phyloP scores from a whole-genome alignment of 1,140 invertebrate genomes.

The Medauroidea extradentata region DNA sequence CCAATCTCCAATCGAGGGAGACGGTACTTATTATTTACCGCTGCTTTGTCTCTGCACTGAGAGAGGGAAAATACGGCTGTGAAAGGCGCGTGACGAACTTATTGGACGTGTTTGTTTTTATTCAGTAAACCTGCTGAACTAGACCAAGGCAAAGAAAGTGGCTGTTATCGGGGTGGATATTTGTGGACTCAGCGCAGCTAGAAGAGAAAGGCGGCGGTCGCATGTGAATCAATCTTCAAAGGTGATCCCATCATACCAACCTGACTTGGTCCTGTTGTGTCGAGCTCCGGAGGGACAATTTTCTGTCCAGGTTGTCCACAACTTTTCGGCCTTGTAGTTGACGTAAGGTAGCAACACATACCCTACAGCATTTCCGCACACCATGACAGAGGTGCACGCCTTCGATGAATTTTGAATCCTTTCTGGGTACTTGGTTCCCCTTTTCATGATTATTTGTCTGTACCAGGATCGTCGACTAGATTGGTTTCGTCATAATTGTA shows the following conservation, averaged over 20 bases:
- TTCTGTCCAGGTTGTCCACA: slow-evolving; percentile 25
- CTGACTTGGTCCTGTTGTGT: slow-evolving; percentile 24
- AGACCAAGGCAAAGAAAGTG: too few species aligned
- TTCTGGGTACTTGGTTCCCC: slow-evolving; percentile 28
- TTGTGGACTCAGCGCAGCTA: too few species aligned
- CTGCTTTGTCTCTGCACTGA: too few species aligned
- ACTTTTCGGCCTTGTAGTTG: slow-evolving; percentile 22
- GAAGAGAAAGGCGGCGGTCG: too few species aligned
- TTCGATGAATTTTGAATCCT: slow-evolving; percentile 23
- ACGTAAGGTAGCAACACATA: slow-evolving; percentile 21
- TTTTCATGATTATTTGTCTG: slow-evolving; percentile 17
- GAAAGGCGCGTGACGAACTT: too few species aligned
- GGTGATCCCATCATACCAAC: slow-evolving; percentile 26
- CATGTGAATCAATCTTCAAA: slow-evolving; percentile 29
- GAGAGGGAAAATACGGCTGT: too few species aligned
- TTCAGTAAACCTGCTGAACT: too few species aligned
- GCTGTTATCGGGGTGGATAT: too few species aligned
- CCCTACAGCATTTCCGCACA: slow-evolving; percentile 24
- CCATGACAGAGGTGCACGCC: slow-evolving; percentile 22
- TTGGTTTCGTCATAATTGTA: slow-evolving; percentile 47
- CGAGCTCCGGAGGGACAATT: slow-evolving; percentile 17
- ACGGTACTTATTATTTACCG: too few species aligned
- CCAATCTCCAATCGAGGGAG: too few species aligned
- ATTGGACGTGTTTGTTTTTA: too few species aligned
- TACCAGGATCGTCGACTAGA: slow-evolving; percentile 25